Conservation (phyloP, 2,113 vertebrate genomes). For the Pelodiscus sinensis region DNA sequence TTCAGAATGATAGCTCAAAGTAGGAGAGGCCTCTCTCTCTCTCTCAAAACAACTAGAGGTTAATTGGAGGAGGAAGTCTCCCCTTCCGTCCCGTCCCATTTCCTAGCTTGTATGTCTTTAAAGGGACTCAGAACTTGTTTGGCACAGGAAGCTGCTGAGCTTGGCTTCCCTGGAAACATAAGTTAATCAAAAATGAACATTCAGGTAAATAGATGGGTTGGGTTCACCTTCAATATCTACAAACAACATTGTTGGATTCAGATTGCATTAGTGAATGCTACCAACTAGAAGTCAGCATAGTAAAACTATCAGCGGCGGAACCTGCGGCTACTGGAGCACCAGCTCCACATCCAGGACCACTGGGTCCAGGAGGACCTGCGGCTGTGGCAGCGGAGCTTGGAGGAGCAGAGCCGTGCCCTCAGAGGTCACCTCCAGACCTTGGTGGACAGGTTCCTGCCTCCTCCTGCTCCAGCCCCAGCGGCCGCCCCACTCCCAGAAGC, state of each 20-base stretch:
- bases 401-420: no score
- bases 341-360: no score
- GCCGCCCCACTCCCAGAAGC: no score
- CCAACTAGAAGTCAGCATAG: neutral
- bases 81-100: neutral
- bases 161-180: neutral
- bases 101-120: neutral
- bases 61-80: rapidly evolving
- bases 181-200: neutral
- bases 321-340: no score
- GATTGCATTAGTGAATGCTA: neutral
- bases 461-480: no score
- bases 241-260: neutral
- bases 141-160: neutral
- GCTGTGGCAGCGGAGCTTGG: no score
- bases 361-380: no score
- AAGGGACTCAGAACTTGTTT: neutral
- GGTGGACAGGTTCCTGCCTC: no score
- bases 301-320: no score
- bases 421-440: no score
- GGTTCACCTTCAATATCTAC: neutral
- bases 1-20: neutral
- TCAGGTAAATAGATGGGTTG: neutral
- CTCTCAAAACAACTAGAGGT: neutral
- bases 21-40: neutral